Conservation (phyloP, 2,797 vertebrate genomes). For the Hirundo rustica region DNA sequence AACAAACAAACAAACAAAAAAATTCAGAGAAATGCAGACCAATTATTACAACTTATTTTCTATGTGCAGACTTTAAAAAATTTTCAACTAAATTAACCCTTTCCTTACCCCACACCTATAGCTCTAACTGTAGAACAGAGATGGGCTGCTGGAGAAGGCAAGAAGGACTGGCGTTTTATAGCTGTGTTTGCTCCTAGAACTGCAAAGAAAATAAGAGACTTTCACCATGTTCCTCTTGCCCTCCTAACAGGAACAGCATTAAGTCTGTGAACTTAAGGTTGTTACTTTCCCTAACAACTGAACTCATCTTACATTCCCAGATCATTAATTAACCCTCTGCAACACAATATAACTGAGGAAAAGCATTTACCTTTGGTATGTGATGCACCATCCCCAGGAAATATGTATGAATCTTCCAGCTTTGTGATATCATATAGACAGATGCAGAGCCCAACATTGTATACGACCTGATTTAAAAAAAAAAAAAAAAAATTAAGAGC, state of each 20-base stretch:
- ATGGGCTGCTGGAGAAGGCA: background rate
- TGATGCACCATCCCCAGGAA: constrained; percentile 95
- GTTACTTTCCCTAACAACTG: background rate
- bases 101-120: background rate
- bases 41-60: background rate
- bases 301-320: background rate
- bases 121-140: background rate
- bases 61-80: background rate
- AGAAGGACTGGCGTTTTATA: background rate
- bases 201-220: background rate
- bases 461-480: constrained; percentile 84
- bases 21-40: background rate
- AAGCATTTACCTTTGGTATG: constrained; percentile 91
- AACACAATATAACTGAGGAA: background rate
- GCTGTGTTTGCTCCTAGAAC: background rate
- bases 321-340: background rate
- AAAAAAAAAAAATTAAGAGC: background rate
- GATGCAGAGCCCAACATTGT: constrained; percentile 94
- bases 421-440: constrained; percentile 96
- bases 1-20: background rate
- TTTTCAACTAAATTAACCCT: background rate
- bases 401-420: constrained; percentile 96
- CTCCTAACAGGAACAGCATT: background rate
- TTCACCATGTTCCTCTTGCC: background rate
- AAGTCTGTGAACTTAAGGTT: background rate